phyloP scores from a whole-genome alignment of 2,888 invertebrate genomes.

The Heterodera filipjevi region DNA sequence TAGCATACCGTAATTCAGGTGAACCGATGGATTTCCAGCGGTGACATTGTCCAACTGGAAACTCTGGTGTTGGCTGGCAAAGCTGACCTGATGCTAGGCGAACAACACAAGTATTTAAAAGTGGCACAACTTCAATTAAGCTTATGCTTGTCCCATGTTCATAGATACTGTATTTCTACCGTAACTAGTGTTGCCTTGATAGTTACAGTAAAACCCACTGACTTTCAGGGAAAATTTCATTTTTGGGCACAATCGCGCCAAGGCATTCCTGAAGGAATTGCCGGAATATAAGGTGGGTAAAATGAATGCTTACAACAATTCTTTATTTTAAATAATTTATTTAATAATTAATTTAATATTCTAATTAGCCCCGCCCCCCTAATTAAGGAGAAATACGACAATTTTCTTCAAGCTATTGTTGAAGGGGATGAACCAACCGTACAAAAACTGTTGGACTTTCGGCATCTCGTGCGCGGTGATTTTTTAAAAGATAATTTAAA shows the following conservation, averaged over 20 bases:
- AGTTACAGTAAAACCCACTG: no score
- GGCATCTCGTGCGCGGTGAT: constrained; percentile 3
- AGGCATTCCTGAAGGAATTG: constrained; percentile 27
- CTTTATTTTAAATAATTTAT: background rate
- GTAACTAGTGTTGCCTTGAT: no score
- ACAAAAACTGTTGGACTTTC: constrained; percentile 1
- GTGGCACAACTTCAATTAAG: background rate
- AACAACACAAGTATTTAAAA: background rate
- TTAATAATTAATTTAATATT: background rate
- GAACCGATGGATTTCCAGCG: constrained; percentile 31
- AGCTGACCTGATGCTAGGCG: constrained; percentile 23
- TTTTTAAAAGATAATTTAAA: no score
- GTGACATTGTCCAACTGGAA: constrained; percentile 32
- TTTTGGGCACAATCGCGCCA: constrained; percentile 24
- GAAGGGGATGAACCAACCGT: constrained; percentile 31
- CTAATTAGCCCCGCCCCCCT: background rate
- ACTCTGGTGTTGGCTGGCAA: constrained; percentile 28
- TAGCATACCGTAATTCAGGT: background rate
- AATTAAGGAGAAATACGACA: constrained; percentile 22
- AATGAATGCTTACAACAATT: background rate
- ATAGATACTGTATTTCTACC: no score
- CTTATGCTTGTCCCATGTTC: background rate
- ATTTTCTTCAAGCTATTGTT: constrained; percentile 31
- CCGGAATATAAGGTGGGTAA: constrained; percentile 24
- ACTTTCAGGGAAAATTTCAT: constrained; percentile 23